A percentile compares a stretch with the other conserved stretches of the same genome.
phyloP scores from a whole-genome alignment of 2,113 vertebrate genomes.

The Etheostoma cragini region DNA sequence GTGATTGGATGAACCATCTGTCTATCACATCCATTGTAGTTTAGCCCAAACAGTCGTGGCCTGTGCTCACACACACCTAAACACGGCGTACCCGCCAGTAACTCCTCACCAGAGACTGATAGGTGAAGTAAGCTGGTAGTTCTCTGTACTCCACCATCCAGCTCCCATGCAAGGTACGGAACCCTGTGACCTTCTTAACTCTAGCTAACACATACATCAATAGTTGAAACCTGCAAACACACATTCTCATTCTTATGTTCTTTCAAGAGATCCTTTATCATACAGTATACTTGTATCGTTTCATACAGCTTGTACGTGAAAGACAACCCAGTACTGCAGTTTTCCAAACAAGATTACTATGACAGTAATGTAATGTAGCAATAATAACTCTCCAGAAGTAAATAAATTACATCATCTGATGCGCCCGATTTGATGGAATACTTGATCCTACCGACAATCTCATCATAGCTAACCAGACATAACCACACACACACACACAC shows the following conservation, averaged over 20 bases:
- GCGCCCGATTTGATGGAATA: constrained; percentile 26
- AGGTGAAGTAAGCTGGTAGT: too few relatives aligned
- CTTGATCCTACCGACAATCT: constrained; percentile 51
- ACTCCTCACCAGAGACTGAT: too few relatives aligned
- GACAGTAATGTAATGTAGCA: constrained; percentile 19
- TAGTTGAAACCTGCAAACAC: background rate
- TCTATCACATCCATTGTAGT: too few relatives aligned
- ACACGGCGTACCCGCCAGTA: too few relatives aligned
- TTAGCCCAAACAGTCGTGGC: too few relatives aligned
- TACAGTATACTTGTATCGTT: background rate
- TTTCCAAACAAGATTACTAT: constrained; percentile 30
- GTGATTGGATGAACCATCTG: too few relatives aligned
- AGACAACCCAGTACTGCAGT: constrained; percentile 4
- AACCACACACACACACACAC: background rate
- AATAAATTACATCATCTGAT: constrained; percentile 58
- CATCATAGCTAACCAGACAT: constrained; percentile 17
- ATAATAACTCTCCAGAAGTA: constrained; percentile 31
- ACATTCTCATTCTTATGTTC: background rate
- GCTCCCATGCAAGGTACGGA: background rate
- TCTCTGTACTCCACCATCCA: too few relatives aligned
- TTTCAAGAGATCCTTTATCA: background rate
- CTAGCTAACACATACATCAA: background rate
- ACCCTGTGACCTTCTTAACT: background rate
- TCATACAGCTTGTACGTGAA: background rate
- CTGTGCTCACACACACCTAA: too few relatives aligned